phyloP scores from a whole-genome alignment of 2,113 vertebrate genomes.

The Mesitornis unicolor region DNA sequence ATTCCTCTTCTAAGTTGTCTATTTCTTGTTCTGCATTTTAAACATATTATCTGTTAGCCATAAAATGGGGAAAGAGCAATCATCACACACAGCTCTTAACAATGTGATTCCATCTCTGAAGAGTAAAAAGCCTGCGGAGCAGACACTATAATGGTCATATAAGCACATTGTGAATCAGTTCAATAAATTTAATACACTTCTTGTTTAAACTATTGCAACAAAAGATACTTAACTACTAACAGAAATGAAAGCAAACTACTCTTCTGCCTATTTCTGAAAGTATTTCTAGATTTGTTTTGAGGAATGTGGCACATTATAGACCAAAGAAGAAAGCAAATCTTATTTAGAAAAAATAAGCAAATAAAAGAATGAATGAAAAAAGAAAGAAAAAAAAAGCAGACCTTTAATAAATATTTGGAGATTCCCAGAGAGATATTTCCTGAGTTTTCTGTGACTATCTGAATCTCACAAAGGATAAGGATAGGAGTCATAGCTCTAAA shows the following conservation, averaged over 20 bases:
- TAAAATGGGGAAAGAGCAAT: constrained; percentile 14
- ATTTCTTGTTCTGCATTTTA: neutral
- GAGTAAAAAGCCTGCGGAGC: neutral
- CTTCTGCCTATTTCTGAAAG: neutral
- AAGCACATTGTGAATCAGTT: neutral
- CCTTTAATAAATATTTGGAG: neutral
- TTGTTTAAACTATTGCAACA: neutral
- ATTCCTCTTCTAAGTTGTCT: neutral
- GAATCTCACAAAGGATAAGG: neutral
- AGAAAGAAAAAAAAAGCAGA: neutral
- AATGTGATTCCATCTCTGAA: neutral
- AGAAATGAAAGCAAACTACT: neutral
- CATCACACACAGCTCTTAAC: neutral
- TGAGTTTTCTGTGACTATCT: neutral
- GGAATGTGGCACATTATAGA: neutral
- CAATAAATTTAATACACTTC: neutral
- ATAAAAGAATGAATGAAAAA: neutral
- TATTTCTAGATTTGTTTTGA: neutral
- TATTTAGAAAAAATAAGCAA: neutral
- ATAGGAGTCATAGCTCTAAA: neutral
- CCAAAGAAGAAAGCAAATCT: neutral
- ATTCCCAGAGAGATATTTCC: neutral
- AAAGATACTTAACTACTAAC: neutral
- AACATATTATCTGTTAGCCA: constrained; percentile 5
- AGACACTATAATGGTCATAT: neutral